phyloP scores from a whole-genome alignment of 2,888 invertebrate species.

The Drosophila algonquin region DNA sequence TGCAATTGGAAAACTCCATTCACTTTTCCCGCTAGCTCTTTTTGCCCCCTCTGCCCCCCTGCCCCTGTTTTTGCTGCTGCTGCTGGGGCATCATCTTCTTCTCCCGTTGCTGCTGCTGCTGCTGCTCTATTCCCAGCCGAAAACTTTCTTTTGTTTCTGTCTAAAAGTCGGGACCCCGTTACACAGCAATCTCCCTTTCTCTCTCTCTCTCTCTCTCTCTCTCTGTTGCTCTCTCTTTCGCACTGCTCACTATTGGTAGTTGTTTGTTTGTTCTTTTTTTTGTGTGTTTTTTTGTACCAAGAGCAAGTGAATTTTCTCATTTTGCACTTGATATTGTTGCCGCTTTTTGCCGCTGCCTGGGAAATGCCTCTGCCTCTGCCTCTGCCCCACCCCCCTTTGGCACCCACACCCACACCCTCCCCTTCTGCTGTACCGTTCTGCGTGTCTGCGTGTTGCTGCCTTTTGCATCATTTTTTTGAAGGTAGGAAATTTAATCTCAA shows the following conservation, averaged over 20 bases:
- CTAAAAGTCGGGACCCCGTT: slow-evolving; percentile 48
- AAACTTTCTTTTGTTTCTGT: slow-evolving; percentile 55
- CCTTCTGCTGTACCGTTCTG: neutral
- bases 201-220: neutral
- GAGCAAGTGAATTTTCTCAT: slow-evolving; percentile 78
- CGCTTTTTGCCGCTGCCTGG: slow-evolving; percentile 45
- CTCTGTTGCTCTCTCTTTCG: neutral
- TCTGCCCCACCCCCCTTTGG: slow-evolving; percentile 11
- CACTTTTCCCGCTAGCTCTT: slow-evolving; percentile 63
- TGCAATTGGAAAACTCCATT: slow-evolving; percentile 64
- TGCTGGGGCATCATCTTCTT: slow-evolving; percentile 20
- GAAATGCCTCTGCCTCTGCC: slow-evolving; percentile 15
- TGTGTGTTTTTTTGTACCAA: slow-evolving; percentile 17
- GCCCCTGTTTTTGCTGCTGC: neutral
- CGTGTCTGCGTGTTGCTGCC: slow-evolving; percentile 28
- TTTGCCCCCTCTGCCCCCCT: neutral
- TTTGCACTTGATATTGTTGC: slow-evolving; percentile 78
- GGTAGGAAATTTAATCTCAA: slow-evolving; percentile 80
- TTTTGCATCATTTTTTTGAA: slow-evolving; percentile 71
- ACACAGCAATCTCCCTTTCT: slow-evolving; percentile 11
- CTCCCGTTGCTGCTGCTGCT: slow-evolving; percentile 5
- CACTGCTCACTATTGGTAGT: slow-evolving; percentile 28
- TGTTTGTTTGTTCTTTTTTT: slow-evolving; percentile 32
- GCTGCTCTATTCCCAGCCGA: slow-evolving; percentile 23
- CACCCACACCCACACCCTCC: slow-evolving; percentile 7